A percentile compares a stretch with the other conserved stretches of the same genome.
Evolutionary conservation across 2,797 vertebrate species (phyloP).

Genomic region (Dermochelys coriacea): DNA sequence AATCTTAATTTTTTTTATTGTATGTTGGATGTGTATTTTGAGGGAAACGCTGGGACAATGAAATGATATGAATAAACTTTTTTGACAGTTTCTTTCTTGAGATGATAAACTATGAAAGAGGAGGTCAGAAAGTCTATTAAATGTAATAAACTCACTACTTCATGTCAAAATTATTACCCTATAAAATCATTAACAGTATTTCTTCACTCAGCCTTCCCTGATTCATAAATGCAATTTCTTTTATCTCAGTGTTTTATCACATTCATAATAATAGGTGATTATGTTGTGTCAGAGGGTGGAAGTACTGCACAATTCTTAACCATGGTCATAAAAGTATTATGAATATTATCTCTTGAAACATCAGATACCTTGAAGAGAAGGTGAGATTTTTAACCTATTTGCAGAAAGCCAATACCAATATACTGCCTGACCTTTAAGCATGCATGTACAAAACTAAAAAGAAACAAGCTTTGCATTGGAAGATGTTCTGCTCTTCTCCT

Average conservation of each 20-base stretch:
- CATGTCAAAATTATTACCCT: background rate
- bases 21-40: background rate
- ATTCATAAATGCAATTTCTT: background rate
- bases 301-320: constrained; percentile 65
- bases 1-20: background rate
- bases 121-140: background rate
- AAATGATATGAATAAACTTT: background rate
- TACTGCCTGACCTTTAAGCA: background rate
- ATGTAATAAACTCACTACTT: background rate
- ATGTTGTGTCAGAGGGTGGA: constrained; percentile 71
- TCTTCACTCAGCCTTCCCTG: background rate
- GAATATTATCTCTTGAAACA: constrained; percentile 34
- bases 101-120: background rate
- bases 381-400: background rate
- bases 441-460: background rate
- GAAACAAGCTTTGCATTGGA: background rate
- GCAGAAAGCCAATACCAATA: background rate
- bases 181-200: background rate
- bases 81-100: background rate
- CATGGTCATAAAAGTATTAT: background rate
- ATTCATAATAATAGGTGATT: constrained; percentile 36
- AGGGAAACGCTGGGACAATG: background rate
- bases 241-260: background rate
- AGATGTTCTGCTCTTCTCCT: background rate
- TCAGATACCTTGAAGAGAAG: background rate